These are phyloP conservation scores for Macroramphosus scolopax DNA, from an alignment of 2,797 vertebrate genomes.

Conservation along the genomic window DNA sequence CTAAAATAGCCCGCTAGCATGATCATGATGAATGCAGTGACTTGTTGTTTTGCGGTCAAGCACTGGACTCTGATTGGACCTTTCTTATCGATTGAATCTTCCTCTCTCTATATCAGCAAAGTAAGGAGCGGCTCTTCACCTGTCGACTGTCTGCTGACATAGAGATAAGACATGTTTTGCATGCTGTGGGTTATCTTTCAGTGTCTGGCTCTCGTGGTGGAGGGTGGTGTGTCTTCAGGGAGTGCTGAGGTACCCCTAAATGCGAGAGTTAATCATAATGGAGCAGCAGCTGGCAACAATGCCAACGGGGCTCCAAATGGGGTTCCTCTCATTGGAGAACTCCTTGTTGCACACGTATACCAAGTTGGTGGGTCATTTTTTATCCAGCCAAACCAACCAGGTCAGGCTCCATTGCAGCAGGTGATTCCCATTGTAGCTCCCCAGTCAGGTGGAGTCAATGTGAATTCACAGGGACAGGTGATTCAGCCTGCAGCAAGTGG, in stretches of 20 bases:
- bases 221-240: conserved; percentile 63
- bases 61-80: conserved; percentile 62
- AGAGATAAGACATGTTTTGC: conserved; percentile 61
- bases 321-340: conserved; percentile 43
- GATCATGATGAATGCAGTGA: conserved; percentile 55
- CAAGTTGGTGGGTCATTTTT: conserved; percentile 62
- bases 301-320: conserved; percentile 57
- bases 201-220: conserved; percentile 48
- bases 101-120: conserved; percentile 56
- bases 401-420: conserved; percentile 43
- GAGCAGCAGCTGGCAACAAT: conserved; percentile 51
- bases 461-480: conserved; percentile 44
- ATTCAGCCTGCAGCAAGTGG: conserved; percentile 36
- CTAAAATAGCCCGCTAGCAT: conserved; percentile 55
- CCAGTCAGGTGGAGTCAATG: conserved; percentile 40
- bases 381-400: conserved; percentile 59
- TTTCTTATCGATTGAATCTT: conserved; percentile 19
- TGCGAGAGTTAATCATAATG: conserved; percentile 50
- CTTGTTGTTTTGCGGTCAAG: conserved; percentile 58
- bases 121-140: conserved; percentile 20
- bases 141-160: conserved; percentile 22
- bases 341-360: conserved; percentile 52
- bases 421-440: conserved; percentile 48
- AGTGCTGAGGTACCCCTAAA: conserved; percentile 65
- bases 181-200: conserved; percentile 64